Base-by-base conservation (phyloP, 1,140 invertebrate species). In the Leptinotarsa lineolata region DNA sequence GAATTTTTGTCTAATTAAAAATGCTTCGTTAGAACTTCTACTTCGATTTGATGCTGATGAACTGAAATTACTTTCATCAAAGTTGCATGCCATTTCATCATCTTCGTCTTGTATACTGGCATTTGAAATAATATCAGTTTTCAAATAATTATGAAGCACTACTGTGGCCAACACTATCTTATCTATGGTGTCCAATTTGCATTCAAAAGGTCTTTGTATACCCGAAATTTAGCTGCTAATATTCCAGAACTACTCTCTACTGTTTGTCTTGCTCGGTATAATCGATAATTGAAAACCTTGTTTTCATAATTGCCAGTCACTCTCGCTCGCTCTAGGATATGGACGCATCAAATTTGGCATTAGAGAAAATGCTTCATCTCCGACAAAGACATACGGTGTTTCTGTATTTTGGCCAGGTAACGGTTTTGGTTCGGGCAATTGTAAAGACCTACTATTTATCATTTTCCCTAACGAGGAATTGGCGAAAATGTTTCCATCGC, bases 321-420 rank as follows among this genome's bases (percentile, higher is more conserved):
- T 67, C 22, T 81, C 59, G 48, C 45, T 46, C 45, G 75, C 21
- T 80, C 74, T 54, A 82, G 81, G 77, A 83, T 87, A 59, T 46
- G 86, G 85, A 64, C 81, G 78, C 84, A 88, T 85, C 66, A 87
- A 74, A 73, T 83, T 82, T 61, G 54, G 21, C 46, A 74, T 78
- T 30, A 87, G 77, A 60, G 83, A 77, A 79, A 87, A 88, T 48
- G 85, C 85, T 71, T 83, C 84, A 82, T 88, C 86, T 60, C 80
- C 86, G 21, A 86, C 77, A 79, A 88, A 83, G 46, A 84, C 81
- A 72, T 80, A 83, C 16, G 85, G 85, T 24, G 79, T 69, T 54
- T 54, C 20, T 22, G 12, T 22, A 48, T 69, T 69, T 69, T 58
- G 20, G 11, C 46, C 44, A 69, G 67, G n/a, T 54, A 58, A 16